These are phyloP conservation scores for Antitype chi DNA, from an alignment of 2,888 invertebrate genomes.

Conservation along the genomic window DNA sequence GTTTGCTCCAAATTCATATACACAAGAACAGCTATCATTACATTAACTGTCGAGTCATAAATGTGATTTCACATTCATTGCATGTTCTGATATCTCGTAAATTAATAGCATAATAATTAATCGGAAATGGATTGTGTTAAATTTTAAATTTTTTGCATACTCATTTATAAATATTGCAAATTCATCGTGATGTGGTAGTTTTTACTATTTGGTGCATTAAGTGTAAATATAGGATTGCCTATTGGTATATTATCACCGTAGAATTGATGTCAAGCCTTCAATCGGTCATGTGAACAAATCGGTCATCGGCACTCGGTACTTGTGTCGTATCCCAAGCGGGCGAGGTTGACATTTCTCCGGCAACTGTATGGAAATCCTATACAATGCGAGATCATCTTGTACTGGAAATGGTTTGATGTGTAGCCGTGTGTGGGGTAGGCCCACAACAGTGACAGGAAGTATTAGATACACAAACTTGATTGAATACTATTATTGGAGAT, in stretches of 20 bases:
- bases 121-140: slow-evolving; percentile 45
- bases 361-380: no score
- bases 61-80: slow-evolving; percentile 45
- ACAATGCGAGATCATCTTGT: no score
- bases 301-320: not conserved
- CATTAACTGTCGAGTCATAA: slow-evolving; percentile 24
- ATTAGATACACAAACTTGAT: no score
- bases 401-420: no score
- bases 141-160: slow-evolving; percentile 42
- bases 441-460: no score
- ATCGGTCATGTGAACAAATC: not conserved
- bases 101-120: slow-evolving; percentile 39
- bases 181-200: slow-evolving; percentile 20
- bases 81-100: slow-evolving; percentile 35
- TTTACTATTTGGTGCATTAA: not conserved
- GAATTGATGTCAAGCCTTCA: not conserved
- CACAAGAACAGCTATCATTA: slow-evolving; percentile 25
- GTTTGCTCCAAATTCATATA: slow-evolving; percentile 9
- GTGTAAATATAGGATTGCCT: not conserved
- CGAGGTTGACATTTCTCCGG: not conserved
- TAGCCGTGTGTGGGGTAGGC: no score
- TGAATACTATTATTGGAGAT: no score
- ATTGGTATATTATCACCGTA: not conserved
- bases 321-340: not conserved
- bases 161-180: slow-evolving; percentile 38